Base-by-base conservation (phyloP, 2,888 invertebrate species). In the Oligia fasciuncula region DNA sequence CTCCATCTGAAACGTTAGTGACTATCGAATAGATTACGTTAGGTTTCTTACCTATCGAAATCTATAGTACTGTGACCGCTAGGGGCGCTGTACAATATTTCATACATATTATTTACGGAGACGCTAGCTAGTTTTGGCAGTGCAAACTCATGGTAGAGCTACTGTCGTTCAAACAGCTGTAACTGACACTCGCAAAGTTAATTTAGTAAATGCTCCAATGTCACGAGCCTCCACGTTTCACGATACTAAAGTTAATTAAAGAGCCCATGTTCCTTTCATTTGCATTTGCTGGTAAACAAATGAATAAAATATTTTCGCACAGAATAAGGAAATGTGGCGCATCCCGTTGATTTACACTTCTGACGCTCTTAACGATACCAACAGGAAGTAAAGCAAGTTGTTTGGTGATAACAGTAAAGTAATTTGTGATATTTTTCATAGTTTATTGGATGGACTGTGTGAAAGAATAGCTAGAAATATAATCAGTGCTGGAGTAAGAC, bases 231-330 rank as follows among this genome's bases (percentile, higher is more conserved):
- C 49, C 5, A 19, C 70, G 65, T 54, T 79, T 67, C 6, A 62
- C 40, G 60, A 49, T 70, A 62, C 66, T 49, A 13, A 66, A 79
- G 23, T 84, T 79, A 79, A 82, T 82, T 76, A 76, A 35, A 65
- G 57, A 60, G 73, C 35, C 46, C 67, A 46, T 57, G 73, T 65
- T 72, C 63, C 54, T 57, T 69, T 77, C 35, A 84, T 81, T 81
- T 68, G 77, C 80, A 81, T 71, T 81, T 68, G 3, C 49, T 72
- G 54, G 62, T 83, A 65, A 72, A 72, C 51, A 68, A 72, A 81
- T 83, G 57, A 74, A 79, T 70, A 62, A 57, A 76, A 57, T 82
- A 82, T 80, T 73, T 77, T 66, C 23, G 35, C 4, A 46, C n/a
- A 23, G 23, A 68, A 49, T 2, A 23, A 46, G 51, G 60, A 54